Evolutionary conservation across 2,113 vertebrate genomes (phyloP), one percentile per base, ranked within the genome.

Genomic region (Sapajus apella): DNA sequence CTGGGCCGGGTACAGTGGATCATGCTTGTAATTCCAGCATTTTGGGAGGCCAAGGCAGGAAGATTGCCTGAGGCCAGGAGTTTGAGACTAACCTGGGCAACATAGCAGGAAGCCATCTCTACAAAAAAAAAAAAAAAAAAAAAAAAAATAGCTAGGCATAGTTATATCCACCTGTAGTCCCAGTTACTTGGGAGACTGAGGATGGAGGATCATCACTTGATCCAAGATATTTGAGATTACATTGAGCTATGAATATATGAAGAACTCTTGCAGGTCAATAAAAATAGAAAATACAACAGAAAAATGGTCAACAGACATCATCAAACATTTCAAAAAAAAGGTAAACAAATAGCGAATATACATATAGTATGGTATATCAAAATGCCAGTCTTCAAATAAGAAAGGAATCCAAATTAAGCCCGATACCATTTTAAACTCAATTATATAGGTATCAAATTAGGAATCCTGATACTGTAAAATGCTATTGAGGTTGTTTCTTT

Each of bases 291-390:
- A 56, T 61, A 72, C 13, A 50, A 77, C 11, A 79, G 16, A 76
- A 96, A 86, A 92, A 72, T 76, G 11, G 2, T 77, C 16, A 27
- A 20, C 2, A 72, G 21, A 80, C 3, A 30, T 87, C 35, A 20
- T 37, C 5, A 86, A 91, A 56, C 5, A 76, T 85, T 94, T 90
- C 14, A 81, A 25, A 93, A 95, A n/a, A 7, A 82, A 94, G n/a
- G 32, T 40, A 89, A 93, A 45, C 6, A 68, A 75, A 56, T 58
- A 47, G 56, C 13, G 9, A 95, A 73, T 77, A 50, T 32, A 52
- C 10, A 47, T 47, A 47, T 16, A 47, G 27, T 82, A 47, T 16
- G 32, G 27, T 82, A 16, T 8, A 85, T 56, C 5, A 81, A 75
- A 40, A 79, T 56, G 68, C 3, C 18, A 72, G 90, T 56, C 4